Percentiles rank a stretch among this genome's conserved stretches.
These are phyloP conservation scores for Nowickia ferox DNA, from an alignment of 2,888 invertebrate species.

Conservation along the genomic window DNA sequence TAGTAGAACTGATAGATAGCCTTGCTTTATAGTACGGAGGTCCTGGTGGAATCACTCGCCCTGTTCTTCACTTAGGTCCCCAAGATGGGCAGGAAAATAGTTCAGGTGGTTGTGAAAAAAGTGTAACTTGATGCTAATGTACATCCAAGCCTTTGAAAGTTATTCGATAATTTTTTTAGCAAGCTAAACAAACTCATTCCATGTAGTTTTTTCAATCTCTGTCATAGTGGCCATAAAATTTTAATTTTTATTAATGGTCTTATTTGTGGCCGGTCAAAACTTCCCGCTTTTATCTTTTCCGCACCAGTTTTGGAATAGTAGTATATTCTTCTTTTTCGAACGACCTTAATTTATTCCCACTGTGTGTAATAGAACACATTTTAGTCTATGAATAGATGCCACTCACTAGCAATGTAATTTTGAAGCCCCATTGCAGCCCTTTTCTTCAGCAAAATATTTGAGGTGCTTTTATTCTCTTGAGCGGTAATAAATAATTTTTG, in stretches of 20 bases:
- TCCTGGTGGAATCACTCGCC: conserved; percentile 35
- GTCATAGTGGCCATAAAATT: neutral
- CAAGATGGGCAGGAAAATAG: conserved; percentile 22
- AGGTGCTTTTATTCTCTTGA: too few relatives aligned
- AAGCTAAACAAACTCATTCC: neutral
- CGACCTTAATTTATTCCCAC: conserved; percentile 8
- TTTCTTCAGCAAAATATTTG: too few relatives aligned
- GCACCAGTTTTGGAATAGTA: too few relatives aligned
- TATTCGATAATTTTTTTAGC: neutral
- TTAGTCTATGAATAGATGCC: conserved; percentile 10
- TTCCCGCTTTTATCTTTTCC: too few relatives aligned
- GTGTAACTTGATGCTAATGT: conserved; percentile 17
- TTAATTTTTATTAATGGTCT: neutral
- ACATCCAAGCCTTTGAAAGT: neutral
- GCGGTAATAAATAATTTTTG: too few relatives aligned
- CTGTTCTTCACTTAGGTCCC: conserved; percentile 30
- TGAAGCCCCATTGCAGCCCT: neutral
- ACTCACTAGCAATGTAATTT: conserved; percentile 19
- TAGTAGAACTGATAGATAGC: conserved; percentile 1
- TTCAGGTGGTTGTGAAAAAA: conserved; percentile 30
- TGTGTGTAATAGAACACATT: too few relatives aligned
- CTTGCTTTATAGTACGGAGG: neutral
- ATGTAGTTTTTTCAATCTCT: conserved; percentile 16
- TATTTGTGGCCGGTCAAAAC: too few relatives aligned
- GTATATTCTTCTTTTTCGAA: too few relatives aligned